A percentile compares a stretch with the other conserved stretches of the same genome.
Evolutionary conservation across 1,140 invertebrate species (phyloP).

Genomic region (Leptopilina clavipes): DNA sequence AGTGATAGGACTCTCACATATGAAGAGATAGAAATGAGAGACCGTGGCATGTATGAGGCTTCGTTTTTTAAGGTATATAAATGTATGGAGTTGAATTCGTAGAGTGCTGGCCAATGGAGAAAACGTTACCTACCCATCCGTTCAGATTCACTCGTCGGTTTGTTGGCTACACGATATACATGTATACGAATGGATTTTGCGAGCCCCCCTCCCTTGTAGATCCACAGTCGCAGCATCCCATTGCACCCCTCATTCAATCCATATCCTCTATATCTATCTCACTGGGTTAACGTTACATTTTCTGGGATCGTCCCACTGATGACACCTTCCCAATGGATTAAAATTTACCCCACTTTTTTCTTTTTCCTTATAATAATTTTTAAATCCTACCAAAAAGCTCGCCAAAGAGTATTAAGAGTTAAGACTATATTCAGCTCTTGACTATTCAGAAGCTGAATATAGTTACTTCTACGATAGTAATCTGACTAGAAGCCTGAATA

Average conservation of each 20-base stretch:
- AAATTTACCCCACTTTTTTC: not conserved
- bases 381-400: too few species aligned
- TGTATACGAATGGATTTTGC: conserved; percentile 62
- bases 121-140: conserved; percentile 69
- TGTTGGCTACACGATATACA: conserved; percentile 66
- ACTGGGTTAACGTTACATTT: conserved; percentile 70
- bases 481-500: not conserved
- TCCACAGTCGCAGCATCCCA: not conserved
- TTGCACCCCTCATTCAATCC: not conserved
- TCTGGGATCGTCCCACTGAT: conserved; percentile 39
- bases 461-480: not conserved
- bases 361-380: not conserved
- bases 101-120: conserved; percentile 64
- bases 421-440: too few species aligned
- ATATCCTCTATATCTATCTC: conserved; percentile 65
- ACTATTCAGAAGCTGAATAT: too few species aligned
- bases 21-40: conserved; percentile 30
- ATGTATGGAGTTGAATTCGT: not conserved
- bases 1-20: conserved; percentile 24
- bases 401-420: too few species aligned
- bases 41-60: conserved; percentile 37
- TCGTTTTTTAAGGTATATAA: conserved; percentile 19
- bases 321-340: conserved; percentile 36
- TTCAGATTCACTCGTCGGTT: conserved; percentile 71
- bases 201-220: conserved; percentile 46